Conservation (phyloP, 2,797 vertebrate genomes). For the Danio albolineatus region DNA sequence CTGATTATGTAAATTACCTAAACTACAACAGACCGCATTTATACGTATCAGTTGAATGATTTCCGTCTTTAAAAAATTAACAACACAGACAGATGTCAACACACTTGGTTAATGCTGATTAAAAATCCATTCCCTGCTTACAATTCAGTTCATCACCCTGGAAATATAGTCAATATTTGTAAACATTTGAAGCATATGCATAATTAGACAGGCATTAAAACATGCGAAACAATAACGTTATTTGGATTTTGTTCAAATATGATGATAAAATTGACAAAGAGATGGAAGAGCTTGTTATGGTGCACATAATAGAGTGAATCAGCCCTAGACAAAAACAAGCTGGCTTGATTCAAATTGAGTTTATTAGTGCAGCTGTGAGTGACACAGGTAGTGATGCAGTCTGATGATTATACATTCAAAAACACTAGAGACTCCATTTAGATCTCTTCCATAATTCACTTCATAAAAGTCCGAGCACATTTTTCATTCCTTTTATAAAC, state of each 20-base stretch:
- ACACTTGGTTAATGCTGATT: neutral
- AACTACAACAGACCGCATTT: no score
- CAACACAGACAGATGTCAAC: neutral
- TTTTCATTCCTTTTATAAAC: neutral
- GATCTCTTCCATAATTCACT: neutral
- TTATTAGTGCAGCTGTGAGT: slow-evolving; percentile 4
- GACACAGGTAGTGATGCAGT: slow-evolving; percentile 7
- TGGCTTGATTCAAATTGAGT: neutral
- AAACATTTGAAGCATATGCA: neutral
- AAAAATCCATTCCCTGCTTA: neutral
- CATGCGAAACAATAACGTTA: neutral
- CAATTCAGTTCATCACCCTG: neutral
- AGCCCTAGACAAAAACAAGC: neutral
- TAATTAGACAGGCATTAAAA: neutral
- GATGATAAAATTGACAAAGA: neutral
- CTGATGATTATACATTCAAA: neutral
- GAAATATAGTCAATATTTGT: neutral
- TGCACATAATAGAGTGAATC: slow-evolving; percentile 14
- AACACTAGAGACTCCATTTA: neutral
- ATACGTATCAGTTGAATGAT: no score
- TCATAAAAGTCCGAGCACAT: neutral
- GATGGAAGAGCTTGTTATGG: neutral
- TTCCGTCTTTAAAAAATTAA: neutral
- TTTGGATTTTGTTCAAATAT: neutral
- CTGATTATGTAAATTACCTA: no score